Percentiles rank a stretch among this genome's conserved stretches.
These are phyloP conservation scores for Notechis scutatus DNA, from an alignment of 2,113 vertebrate species.

Conservation along the genomic window DNA sequence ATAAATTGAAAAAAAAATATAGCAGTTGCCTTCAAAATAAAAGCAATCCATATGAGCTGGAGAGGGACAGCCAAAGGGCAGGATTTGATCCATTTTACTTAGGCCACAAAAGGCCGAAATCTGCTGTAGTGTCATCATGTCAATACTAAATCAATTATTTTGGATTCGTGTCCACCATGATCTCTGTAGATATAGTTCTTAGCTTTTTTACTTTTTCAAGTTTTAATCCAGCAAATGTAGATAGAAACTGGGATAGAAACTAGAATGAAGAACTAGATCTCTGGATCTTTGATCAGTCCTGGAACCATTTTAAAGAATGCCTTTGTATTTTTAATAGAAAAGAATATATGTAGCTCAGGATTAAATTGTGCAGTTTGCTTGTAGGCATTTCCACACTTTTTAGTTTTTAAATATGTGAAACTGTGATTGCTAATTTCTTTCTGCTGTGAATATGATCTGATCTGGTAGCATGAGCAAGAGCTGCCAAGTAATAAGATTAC, in stretches of 20 bases:
- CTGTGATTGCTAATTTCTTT: neutral
- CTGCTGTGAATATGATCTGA: neutral
- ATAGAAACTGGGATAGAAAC: neutral
- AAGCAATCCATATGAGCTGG: neutral
- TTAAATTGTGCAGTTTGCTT: neutral
- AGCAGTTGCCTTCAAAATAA: neutral
- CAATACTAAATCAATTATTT: neutral
- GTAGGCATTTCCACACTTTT: neutral
- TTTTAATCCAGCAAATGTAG: neutral
- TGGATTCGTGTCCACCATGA: neutral
- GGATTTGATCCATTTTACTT: neutral
- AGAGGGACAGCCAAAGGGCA: neutral
- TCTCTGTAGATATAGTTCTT: neutral
- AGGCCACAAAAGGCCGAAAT: neutral
- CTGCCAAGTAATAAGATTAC: neutral
- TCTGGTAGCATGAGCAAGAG: neutral
- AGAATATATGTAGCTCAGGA: neutral
- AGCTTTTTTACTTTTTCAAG: neutral
- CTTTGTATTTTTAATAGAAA: neutral
- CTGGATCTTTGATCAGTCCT: neutral
- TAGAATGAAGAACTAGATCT: neutral
- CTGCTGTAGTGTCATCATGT: neutral
- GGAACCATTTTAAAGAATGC: neutral
- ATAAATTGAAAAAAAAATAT: neutral
- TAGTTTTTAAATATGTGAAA: neutral